These are phyloP conservation scores for Dastarcus helophoroides DNA, from an alignment of 2,888 invertebrate species.

Conservation along the genomic window DNA sequence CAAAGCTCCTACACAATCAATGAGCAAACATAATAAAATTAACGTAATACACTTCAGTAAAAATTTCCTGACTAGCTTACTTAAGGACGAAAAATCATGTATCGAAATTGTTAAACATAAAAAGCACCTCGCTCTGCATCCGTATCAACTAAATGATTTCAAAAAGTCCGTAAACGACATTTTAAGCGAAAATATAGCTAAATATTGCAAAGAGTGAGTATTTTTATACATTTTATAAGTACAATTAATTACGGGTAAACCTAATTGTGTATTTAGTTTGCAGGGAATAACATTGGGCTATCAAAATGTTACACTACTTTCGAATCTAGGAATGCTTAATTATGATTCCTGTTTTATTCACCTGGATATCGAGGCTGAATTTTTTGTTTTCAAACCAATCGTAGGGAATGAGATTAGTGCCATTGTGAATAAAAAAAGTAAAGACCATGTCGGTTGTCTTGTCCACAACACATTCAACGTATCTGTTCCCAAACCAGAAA, in stretches of 20 bases:
- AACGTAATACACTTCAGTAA: too few relatives aligned
- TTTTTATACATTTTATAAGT: background rate
- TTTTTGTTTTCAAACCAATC: slow-evolving; percentile 54
- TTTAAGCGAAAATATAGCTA: slow-evolving; percentile 46
- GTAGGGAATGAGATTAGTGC: slow-evolving; percentile 50
- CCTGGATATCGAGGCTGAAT: slow-evolving; percentile 56
- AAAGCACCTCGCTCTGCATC: slow-evolving; percentile 49
- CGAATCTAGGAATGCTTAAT: slow-evolving; percentile 45
- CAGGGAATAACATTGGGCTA: slow-evolving; percentile 57
- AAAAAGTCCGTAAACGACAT: slow-evolving; percentile 47
- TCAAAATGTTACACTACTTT: slow-evolving; percentile 49
- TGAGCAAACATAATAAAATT: too few relatives aligned
- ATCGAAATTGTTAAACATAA: slow-evolving; percentile 42
- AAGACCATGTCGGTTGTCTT: slow-evolving; percentile 54
- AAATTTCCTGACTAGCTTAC: too few relatives aligned
- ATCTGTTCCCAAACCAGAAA: slow-evolving; percentile 48
- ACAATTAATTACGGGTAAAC: background rate
- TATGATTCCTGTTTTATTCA: slow-evolving; percentile 53
- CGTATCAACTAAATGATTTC: slow-evolving; percentile 50
- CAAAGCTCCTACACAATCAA: too few relatives aligned
- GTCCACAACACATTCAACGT: slow-evolving; percentile 62
- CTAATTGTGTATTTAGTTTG: slow-evolving; percentile 40
- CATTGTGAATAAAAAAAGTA: slow-evolving; percentile 53
- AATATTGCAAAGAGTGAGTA: slow-evolving; percentile 51
- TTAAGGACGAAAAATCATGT: slow-evolving; percentile 48